A percentile compares a stretch with the other conserved stretches of the same genome.
phyloP scores from a whole-genome alignment of 2,797 vertebrate genomes.

The Rhynchonycteris naso region DNA sequence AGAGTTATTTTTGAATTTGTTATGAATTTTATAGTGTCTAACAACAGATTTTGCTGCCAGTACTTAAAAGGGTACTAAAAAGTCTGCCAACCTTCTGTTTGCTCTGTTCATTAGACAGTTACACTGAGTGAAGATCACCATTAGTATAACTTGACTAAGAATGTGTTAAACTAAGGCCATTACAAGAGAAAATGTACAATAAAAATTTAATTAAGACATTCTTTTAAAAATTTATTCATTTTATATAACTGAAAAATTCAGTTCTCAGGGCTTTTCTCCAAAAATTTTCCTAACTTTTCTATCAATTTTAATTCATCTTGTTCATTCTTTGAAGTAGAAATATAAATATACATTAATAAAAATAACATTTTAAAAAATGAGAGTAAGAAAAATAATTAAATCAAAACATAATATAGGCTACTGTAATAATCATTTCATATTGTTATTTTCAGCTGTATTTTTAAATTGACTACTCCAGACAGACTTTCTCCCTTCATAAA shows the following conservation, averaged over 20 bases:
- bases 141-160: neutral
- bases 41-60: constrained; percentile 72
- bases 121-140: neutral
- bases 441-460: neutral
- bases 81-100: neutral
- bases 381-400: neutral
- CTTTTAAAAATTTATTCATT: neutral
- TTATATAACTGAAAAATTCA: neutral
- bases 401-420: neutral
- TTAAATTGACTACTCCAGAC: neutral
- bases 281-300: neutral
- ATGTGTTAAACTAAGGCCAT: constrained; percentile 27
- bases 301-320: neutral
- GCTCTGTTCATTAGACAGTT: constrained; percentile 34
- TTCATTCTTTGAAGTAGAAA: neutral
- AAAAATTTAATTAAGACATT: neutral
- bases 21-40: constrained; percentile 71
- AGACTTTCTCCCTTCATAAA: neutral
- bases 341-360: neutral
- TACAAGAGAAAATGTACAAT: neutral
- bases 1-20: constrained; percentile 68
- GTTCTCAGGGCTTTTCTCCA: neutral
- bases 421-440: neutral
- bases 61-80: constrained; percentile 1
- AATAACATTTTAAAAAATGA: neutral